Evolutionary conservation across 2,113 vertebrate species (phyloP), one percentile per base, ranked within the genome.

Genomic region (Periophthalmus modestus): DNA sequence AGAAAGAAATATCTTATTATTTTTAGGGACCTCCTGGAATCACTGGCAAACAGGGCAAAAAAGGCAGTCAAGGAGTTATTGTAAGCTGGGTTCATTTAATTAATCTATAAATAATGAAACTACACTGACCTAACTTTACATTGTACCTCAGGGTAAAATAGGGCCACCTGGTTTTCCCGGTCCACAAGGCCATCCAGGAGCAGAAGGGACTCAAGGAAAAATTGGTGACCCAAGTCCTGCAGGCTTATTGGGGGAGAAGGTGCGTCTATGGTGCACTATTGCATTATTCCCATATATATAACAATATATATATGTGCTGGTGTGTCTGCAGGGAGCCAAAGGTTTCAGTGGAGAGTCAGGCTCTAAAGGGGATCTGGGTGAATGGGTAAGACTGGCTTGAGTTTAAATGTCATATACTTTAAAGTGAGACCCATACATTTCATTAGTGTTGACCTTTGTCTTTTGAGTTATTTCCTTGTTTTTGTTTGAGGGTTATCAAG

Each of bases 311-410:
- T 28, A 73, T 68, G 5, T 24, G 39, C 28, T 59, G 23, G 62
- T 71, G 33, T 83, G 15, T 15, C 50, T 66, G 2, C 15, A 94
- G 94, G 94, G 94, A 23, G 83, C 72, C 16, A 72, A 90, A 83
- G 94, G 93, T 66, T 92, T 91, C 75, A 72, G 46, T 65, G 94
- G 92, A 77, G 94, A 94, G 54, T 73, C 66, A 14, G 93, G 93
- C 68, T 82, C 3, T 82, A 91, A 90, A 80, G 94, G 94, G 89
- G 94, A 94, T 86, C 89, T 74, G 89, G 94, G 93, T 92, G 94
- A 94, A 85, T 91, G 89, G 94, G 94, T 94, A 94, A 94, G 93
- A 90, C 63, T 77, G 58, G 55, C 78, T 74, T 77, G 66, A 2
- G 69, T 82, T 91, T 43, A 87, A 79, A 74, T 72, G 55, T 66